phyloP scores from a whole-genome alignment of 2,888 invertebrate species.

The Leucophenga montana region DNA sequence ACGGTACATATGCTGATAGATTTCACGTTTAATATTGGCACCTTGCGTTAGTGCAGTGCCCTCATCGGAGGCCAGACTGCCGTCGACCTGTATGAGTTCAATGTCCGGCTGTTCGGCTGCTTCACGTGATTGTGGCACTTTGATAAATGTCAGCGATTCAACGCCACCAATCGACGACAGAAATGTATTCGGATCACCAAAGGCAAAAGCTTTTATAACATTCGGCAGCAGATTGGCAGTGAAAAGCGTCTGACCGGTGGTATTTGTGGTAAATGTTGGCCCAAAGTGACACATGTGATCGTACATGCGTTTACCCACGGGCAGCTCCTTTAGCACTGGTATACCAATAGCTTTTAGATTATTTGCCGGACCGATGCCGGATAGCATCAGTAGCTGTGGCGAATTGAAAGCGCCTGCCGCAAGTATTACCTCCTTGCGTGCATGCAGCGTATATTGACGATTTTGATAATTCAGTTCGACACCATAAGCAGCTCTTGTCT shows the following conservation, averaged over 20 bases:
- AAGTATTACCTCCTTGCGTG: slow-evolving; percentile 86
- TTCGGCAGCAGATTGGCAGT: slow-evolving; percentile 41
- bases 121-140: slow-evolving; percentile 76
- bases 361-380: slow-evolving; percentile 79
- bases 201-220: slow-evolving; percentile 50
- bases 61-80: slow-evolving; percentile 78
- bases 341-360: slow-evolving; percentile 76
- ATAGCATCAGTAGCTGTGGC: slow-evolving; percentile 91
- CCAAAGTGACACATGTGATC: slow-evolving; percentile 75
- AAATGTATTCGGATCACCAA: slow-evolving; percentile 72
- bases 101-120: slow-evolving; percentile 79
- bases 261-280: slow-evolving; percentile 69
- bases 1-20: slow-evolving; percentile 76
- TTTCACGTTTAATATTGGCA: slow-evolving; percentile 76
- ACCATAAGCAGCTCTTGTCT: slow-evolving; percentile 79
- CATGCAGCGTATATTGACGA: slow-evolving; percentile 74
- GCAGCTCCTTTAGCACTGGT: slow-evolving; percentile 78
- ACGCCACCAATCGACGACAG: slow-evolving; percentile 77
- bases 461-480: slow-evolving; percentile 78
- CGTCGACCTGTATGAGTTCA: slow-evolving; percentile 79
- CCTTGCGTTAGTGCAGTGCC: slow-evolving; percentile 76
- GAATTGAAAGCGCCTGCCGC: slow-evolving; percentile 91
- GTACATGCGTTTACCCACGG: slow-evolving; percentile 80
- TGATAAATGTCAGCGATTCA: slow-evolving; percentile 80
- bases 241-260: slow-evolving; percentile 60